Conservation (phyloP, 2,113 vertebrate species). For the Ciconia boyciana region DNA sequence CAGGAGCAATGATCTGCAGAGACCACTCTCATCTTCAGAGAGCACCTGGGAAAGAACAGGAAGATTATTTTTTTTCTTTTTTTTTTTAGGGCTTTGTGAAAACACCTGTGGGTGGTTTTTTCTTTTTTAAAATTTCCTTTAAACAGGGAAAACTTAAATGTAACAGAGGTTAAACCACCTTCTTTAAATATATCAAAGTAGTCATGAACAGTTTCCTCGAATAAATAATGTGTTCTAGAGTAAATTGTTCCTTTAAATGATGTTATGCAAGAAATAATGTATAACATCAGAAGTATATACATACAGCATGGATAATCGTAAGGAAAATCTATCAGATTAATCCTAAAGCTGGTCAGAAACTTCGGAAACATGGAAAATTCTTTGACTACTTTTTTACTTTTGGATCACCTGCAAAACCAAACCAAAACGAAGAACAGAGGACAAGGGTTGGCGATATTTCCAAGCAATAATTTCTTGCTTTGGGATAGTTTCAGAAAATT, state of each 20-base stretch:
- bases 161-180: not conserved
- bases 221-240: not conserved
- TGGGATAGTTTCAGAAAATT: not conserved
- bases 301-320: no score
- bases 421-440: not conserved
- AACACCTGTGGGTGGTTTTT: no score
- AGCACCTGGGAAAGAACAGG: not conserved
- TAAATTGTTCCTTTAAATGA: not conserved
- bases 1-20: not conserved
- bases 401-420: not conserved
- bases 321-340: not conserved
- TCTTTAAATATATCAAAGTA: not conserved
- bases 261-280: not conserved
- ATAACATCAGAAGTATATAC: not conserved
- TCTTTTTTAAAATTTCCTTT: not conserved
- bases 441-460: not conserved
- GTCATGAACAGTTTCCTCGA: not conserved
- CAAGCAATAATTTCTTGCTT: not conserved
- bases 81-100: not conserved
- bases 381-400: not conserved
- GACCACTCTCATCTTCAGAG: not conserved
- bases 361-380: not conserved
- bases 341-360: not conserved
- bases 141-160: not conserved
- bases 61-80: no score